These are phyloP conservation scores for Spinus olivaceus DNA, from an alignment of 2,797 vertebrate genomes.

Conservation along the genomic window DNA sequence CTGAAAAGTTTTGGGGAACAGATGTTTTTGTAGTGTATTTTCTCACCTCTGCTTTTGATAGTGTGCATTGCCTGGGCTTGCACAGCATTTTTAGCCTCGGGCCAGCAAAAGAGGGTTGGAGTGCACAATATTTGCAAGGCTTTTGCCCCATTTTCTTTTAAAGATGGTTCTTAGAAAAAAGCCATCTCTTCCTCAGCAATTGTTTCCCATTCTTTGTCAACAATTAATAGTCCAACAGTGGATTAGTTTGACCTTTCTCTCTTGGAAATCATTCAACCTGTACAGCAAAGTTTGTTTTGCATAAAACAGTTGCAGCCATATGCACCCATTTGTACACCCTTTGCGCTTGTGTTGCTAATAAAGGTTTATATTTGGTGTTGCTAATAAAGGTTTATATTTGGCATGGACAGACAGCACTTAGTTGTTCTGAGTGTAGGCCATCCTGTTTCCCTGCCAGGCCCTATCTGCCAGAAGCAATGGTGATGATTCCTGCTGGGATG, in stretches of 20 bases:
- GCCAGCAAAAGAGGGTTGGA: not conserved
- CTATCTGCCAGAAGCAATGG: not conserved
- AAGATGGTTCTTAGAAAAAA: not conserved
- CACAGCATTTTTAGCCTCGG: not conserved
- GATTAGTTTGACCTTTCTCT: not conserved
- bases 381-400: constrained; percentile 30
- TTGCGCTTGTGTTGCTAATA: not conserved
- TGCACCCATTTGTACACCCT: not conserved
- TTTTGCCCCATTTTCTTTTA: not conserved
- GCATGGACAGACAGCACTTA: not conserved
- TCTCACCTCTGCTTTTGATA: not conserved
- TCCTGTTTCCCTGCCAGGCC: not conserved
- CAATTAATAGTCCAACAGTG: not conserved
- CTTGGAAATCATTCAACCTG: not conserved
- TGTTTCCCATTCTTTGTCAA: not conserved
- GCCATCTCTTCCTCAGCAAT: not conserved
- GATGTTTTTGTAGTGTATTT: not conserved
- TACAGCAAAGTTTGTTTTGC: not conserved
- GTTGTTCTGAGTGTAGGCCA: not conserved
- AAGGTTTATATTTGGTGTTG: constrained; percentile 32
- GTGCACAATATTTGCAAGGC: not conserved
- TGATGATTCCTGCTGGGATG: not conserved
- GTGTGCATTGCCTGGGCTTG: not conserved
- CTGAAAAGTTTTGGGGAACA: not conserved
- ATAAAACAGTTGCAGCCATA: not conserved